Base-by-base conservation (phyloP, 2,888 invertebrate genomes). In the Biston stratarius region DNA sequence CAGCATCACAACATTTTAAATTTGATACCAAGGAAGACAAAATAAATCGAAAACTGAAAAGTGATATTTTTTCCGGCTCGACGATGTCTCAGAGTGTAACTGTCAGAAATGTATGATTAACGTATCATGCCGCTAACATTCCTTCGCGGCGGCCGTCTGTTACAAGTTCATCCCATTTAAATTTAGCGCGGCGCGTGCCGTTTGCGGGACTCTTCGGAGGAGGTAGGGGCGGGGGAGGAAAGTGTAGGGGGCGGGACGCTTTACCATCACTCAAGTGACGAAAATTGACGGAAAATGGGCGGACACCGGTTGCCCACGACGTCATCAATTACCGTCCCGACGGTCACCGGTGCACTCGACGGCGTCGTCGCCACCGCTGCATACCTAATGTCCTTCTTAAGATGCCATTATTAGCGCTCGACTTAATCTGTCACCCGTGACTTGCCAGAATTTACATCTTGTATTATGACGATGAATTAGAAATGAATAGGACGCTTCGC, bases 281-380 rank as follows among this genome's bases (percentile, higher is more conserved):
- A 94, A 94, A 94, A 94, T 94, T 93, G 93, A 93, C 93, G 93
- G 94, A 94, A 94, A 92, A 93, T 94, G 94, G 94, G 94, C 94
- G 94, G 93, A 93, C 91, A 89, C 88, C 88, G 90, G 84, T 89
- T 89, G 91, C 83, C 92, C 90, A 90, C 92, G 91, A 92, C 91
- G 92, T 92, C 93, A 92, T 93, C 93, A 93, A 93, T 93, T 92
- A 93, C 89, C 83, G 89, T 89, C 89, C 85, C 87, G 92, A 88
- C 92, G 92, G 91, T 90, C 91, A 91, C 90, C 90, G 87, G 77
- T 82, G 85, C 85, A 85, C 83, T 77, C 77, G 76, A 81, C 80
- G 76, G 79, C 81, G 80, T 82, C 85, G 81, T 76, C 82, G 80
- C 73, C 82, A 87, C 83, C 85, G 81, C 78, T 83, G 89, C 91